Percentiles rank a stretch among this genome's conserved stretches.
These are phyloP conservation scores for Orestias chungarensis DNA, from an alignment of 2,797 vertebrate species.

Conservation along the genomic window DNA sequence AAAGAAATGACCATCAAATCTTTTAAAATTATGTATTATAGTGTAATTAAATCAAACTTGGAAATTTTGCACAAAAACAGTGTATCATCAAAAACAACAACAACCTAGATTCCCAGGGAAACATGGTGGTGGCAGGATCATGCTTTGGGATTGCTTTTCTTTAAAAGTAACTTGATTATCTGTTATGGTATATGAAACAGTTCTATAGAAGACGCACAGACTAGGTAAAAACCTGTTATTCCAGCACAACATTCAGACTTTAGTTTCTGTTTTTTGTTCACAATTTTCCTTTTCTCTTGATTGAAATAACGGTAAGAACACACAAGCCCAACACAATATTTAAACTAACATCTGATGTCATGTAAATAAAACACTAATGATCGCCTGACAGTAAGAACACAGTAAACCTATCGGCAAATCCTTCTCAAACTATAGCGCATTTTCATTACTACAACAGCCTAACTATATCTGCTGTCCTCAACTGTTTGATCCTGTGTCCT, in stretches of 20 bases:
- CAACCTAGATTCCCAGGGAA: too few species aligned
- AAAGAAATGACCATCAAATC: background rate
- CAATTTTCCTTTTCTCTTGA: constrained; percentile 14
- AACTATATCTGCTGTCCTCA: constrained; percentile 41
- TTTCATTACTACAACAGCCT: constrained; percentile 45
- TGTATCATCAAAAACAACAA: too few species aligned
- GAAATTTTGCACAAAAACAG: too few species aligned
- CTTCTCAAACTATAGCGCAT: constrained; percentile 37
- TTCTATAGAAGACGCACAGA: too few species aligned
- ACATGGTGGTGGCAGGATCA: too few species aligned
- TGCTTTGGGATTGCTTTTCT: too few species aligned
- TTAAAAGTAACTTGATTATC: too few species aligned
- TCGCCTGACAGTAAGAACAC: constrained; percentile 53
- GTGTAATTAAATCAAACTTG: too few species aligned
- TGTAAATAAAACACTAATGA: constrained; percentile 51
- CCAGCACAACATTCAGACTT: background rate
- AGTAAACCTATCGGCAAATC: constrained; percentile 55
- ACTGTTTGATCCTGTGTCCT: constrained; percentile 47
- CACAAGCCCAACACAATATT: constrained; percentile 52
- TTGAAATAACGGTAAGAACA: constrained; percentile 16
- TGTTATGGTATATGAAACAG: too few species aligned
- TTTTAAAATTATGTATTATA: too few species aligned
- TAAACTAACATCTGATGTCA: constrained; percentile 39
- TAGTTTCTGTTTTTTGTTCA: background rate
- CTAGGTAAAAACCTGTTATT: background rate